These are phyloP conservation scores for Dasyornis broadbenti DNA, from an alignment of 2,113 vertebrate genomes.

Conservation along the genomic window DNA sequence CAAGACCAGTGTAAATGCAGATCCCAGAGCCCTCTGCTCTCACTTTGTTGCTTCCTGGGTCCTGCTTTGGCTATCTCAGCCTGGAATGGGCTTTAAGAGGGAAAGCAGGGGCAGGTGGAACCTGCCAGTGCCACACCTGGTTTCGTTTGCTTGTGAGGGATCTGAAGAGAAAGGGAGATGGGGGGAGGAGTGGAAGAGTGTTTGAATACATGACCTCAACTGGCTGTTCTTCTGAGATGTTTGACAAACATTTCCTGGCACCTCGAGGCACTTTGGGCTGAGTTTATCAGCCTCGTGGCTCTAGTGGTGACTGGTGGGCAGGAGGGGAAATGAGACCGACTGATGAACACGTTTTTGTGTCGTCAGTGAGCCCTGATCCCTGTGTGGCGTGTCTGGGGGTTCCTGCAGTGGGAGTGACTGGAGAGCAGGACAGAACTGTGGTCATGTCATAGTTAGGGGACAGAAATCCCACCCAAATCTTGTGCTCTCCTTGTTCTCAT, in stretches of 20 bases:
- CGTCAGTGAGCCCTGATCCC: not conserved
- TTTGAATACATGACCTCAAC: not conserved
- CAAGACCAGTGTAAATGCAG: not conserved
- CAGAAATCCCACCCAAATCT: not conserved
- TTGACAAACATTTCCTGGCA: not conserved
- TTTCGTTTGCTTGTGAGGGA: not conserved
- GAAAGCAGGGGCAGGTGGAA: not conserved
- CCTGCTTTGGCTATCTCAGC: not conserved
- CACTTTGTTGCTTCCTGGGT: not conserved
- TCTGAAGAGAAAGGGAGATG: not conserved
- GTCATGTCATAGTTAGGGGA: rapidly evolving
- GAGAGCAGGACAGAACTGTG: rapidly evolving
- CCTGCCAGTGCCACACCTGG: not conserved
- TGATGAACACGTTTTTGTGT: rapidly evolving
- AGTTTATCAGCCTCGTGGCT: not conserved
- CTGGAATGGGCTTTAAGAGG: not conserved
- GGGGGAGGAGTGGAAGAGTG: not conserved
- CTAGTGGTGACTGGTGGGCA: not conserved
- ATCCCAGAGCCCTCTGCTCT: not conserved
- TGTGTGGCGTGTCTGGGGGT: rapidly evolving
- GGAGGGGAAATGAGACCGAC: rapidly evolving
- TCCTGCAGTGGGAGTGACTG: not conserved
- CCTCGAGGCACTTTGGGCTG: not conserved
- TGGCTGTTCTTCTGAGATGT: not conserved
- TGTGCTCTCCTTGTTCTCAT: not conserved